phyloP scores from a whole-genome alignment of 1,140 invertebrate genomes.

The Cyclina sinensis region DNA sequence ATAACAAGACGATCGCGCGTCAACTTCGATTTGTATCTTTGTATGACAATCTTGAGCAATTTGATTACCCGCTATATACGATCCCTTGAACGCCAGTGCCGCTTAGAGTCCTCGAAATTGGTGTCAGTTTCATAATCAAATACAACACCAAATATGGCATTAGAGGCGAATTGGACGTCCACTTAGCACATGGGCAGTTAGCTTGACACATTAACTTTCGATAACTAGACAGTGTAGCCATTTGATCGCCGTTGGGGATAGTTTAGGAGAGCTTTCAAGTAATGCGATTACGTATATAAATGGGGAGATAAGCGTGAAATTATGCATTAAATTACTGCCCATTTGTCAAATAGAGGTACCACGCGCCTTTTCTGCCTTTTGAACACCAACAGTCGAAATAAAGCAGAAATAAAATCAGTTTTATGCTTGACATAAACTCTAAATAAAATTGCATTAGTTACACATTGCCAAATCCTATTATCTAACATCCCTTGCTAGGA shows the following conservation, averaged over 20 bases:
- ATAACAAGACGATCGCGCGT: neutral
- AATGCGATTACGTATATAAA: constrained; percentile 57
- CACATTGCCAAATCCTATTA: neutral
- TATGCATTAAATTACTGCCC: constrained; percentile 60
- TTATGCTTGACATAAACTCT: constrained; percentile 20
- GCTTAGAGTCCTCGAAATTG: neutral
- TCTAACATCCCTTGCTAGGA: neutral
- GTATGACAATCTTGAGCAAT: constrained; percentile 6
- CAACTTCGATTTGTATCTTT: constrained; percentile 16
- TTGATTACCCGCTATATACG: constrained; percentile 15
- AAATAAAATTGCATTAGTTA: neutral
- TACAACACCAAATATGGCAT: constrained; percentile 50
- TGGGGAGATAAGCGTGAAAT: constrained; percentile 37
- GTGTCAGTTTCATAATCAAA: constrained; percentile 58
- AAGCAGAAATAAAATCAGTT: constrained; percentile 36
- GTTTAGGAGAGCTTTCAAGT: neutral
- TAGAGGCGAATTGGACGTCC: neutral
- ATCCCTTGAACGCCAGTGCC: constrained; percentile 1
- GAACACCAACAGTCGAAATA: neutral
- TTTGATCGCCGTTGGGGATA: constrained; percentile 49
- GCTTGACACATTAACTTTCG: constrained; percentile 66
- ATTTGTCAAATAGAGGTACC: constrained; percentile 26
- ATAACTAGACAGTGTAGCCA: constrained; percentile 51
- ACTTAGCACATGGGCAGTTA: constrained; percentile 55
- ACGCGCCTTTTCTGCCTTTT: constrained; percentile 1